Percentiles rank a stretch among this genome's conserved stretches.
Evolutionary conservation across 2,797 vertebrate genomes (phyloP).

Genomic region (Labroides dimidiatus): DNA sequence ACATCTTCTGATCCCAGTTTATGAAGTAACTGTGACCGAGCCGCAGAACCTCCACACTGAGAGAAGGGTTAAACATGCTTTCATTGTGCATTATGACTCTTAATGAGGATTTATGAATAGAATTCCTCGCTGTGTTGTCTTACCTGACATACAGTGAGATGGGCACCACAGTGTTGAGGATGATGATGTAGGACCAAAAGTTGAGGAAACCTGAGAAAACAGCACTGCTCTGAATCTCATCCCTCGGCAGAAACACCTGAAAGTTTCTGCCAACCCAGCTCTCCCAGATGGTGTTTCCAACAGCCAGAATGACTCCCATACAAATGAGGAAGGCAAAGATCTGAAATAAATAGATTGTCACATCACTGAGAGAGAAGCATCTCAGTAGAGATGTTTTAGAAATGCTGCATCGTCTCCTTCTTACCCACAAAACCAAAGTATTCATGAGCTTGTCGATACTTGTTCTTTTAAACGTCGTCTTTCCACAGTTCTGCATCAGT

Average conservation of each 20-base stretch:
- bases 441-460: constrained; percentile 92
- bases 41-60: constrained; percentile 92
- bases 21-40: constrained; percentile 96
- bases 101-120: too few relatives aligned
- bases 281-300: constrained; percentile 94
- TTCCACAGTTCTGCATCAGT: constrained; percentile 93
- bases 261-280: constrained; percentile 86
- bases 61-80: not conserved
- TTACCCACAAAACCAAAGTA: constrained; percentile 90
- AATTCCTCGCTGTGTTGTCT: constrained; percentile 4
- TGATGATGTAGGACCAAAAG: constrained; percentile 96
- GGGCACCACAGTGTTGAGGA: constrained; percentile 96
- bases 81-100: not conserved
- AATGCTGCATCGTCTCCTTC: constrained; percentile 48
- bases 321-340: constrained; percentile 94
- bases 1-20: constrained; percentile 96
- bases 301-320: constrained; percentile 91
- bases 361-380: not conserved
- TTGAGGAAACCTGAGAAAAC: constrained; percentile 93
- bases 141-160: constrained; percentile 96
- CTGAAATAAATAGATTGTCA: constrained; percentile 69
- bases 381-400: not conserved
- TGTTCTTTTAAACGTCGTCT: constrained; percentile 89
- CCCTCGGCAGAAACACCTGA: constrained; percentile 90
- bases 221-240: constrained; percentile 69